Base-by-base conservation (phyloP, 2,888 invertebrate genomes). In the Lasioglossum villosulum region DNA sequence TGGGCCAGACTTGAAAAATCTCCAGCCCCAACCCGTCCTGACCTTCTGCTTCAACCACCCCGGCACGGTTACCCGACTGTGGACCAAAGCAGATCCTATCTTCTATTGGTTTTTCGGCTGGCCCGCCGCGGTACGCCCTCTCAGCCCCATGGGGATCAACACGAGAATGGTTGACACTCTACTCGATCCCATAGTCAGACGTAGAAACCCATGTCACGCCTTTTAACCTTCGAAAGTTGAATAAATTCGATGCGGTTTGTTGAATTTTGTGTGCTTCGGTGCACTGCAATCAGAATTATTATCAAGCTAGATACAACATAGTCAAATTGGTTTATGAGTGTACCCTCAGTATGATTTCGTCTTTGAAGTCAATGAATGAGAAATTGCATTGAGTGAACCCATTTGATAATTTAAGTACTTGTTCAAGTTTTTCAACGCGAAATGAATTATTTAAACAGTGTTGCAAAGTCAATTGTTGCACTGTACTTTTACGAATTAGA, bases 1-100 rank as follows among this genome's bases (percentile, higher is more conserved):
- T 63, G 81, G 83, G 78, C 79, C 80, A 83, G 90, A 78, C 88
- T 82, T 78, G 85, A 88, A 90, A 90, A 89, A 90, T 85, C 86
- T 81, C 23, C 73, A 48, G 78, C 66, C 78, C 74, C 45, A 84
- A 78, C 30, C 34, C 12, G 2, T 23, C 39, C 12, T 63, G 39
- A 39, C n/a, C 48, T 16, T 30, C 63, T 39, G 45, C 45, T 84
- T 84, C 72, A 87, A 84, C 89, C 88, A 84, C 82, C 77, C 56
- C 10, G 78, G 76, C 59, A 83, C 84, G 88, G 84, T 84, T 80
- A 87, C 88, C 88, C 75, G 87, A 80, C 16, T 27, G 8, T 52
- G 23, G 75, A 75, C 78, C 71, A 80, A 86, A 86, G 73, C 30
- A 59, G 79, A 89, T 89, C 87, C 83, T 88, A 83, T 91, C 88